Base-by-base conservation (phyloP, 2,797 vertebrate genomes). In the Tapera naevia region DNA sequence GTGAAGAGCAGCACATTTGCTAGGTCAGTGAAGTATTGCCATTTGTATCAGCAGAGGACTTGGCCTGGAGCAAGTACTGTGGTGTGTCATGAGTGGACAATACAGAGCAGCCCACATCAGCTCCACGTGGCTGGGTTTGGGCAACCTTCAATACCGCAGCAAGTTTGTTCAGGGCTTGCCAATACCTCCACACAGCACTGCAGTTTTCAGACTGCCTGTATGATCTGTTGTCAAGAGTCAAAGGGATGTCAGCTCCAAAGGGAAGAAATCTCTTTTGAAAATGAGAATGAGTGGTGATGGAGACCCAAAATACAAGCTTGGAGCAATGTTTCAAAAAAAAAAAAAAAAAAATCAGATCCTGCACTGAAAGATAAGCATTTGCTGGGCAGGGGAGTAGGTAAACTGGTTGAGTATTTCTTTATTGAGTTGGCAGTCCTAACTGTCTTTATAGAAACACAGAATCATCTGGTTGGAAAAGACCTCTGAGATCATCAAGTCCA, bases 371-470 rank as follows among this genome's bases (percentile, higher is more conserved):
- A 50, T 19, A 57, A 64, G 9, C n/a, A 33, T 67, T 62, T 83
- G 28, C 18, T 88, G 70, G 35, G 23, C 35, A 53, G 35, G 14
- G 28, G 17, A 62, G 27, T 17, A 70, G 46, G 41, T 85, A 11
- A 86, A 66, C 10, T 46, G 18, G 5, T 30, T 66, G 58, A 13
- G 4, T 41, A 33, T 54, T 90, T 91, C 65, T 83, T 80, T 60
- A 41, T 17, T 39, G 76, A 46, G 33, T 41, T 71, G 32, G n/a
- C 51, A 65, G 24, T 86, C 46, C 32, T 62, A 71, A 19, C 21
- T 93, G 73, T 45, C 57, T 78, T 65, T 81, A 45, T 17, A 75
- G 80, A n/a, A n/a, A n/a, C n/a, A n/a, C n/a, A n/a, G n/a, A n/a
- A n/a, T n/a, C n/a, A n/a, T n/a, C n/a, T n/a, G n/a, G n/a, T n/a